Evolutionary conservation across 2,888 invertebrate genomes (phyloP).

Genomic region (Glyphotaelius pellucidus): DNA sequence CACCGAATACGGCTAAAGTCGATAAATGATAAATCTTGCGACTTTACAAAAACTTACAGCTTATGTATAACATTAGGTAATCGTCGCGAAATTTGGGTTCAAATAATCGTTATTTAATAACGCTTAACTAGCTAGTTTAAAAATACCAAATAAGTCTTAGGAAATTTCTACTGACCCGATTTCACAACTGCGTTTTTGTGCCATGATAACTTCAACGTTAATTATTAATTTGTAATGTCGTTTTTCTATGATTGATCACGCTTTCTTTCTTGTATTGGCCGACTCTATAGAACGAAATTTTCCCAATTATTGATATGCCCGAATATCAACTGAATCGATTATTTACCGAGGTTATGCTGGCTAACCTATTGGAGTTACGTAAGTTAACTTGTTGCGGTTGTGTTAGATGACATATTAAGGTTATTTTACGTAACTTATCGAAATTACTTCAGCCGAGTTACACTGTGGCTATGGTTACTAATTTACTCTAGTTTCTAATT

Average conservation of each 20-base stretch:
- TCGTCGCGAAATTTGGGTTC: background rate
- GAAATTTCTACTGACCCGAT: background rate
- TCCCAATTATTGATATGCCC: background rate
- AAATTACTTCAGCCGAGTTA: background rate
- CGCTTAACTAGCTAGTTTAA: background rate
- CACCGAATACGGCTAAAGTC: too few relatives aligned
- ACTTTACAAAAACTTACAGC: background rate
- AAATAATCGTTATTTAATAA: background rate
- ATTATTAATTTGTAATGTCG: background rate
- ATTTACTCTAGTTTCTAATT: background rate
- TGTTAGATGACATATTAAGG: background rate
- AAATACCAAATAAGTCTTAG: background rate
- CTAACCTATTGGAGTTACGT: background rate
- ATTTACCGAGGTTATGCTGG: background rate
- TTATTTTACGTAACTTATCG: background rate
- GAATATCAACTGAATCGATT: background rate
- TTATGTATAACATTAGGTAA: background rate
- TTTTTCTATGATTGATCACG: slow-evolving; percentile 2
- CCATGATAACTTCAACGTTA: background rate
- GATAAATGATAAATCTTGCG: background rate
- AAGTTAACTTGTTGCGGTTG: background rate
- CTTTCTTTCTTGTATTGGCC: background rate
- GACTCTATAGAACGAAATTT: background rate
- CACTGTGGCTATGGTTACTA: background rate
- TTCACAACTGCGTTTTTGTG: background rate